A percentile compares a stretch with the other conserved stretches of the same genome.
Evolutionary conservation across 2,113 vertebrate species (phyloP).

Genomic region (Percopsis transmontana): DNA sequence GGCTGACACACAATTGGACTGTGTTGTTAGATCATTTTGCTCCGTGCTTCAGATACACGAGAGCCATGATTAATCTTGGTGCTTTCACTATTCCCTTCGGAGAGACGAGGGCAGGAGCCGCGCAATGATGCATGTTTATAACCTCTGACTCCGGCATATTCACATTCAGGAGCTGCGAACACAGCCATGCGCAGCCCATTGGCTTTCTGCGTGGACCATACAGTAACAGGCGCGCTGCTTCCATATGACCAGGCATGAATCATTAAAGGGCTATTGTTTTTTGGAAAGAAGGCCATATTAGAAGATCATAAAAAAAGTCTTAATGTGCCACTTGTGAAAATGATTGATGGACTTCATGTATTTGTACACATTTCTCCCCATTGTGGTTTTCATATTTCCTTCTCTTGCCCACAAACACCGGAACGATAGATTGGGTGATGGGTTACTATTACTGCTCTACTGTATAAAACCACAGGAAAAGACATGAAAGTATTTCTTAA

Average conservation of each 20-base stretch:
- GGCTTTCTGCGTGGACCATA: slow-evolving; percentile 38
- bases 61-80: slow-evolving; percentile 49
- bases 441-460: neutral
- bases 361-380: slow-evolving; percentile 17
- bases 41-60: slow-evolving; percentile 32
- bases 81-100: slow-evolving; percentile 35
- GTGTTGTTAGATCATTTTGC: slow-evolving; percentile 59
- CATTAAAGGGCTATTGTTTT: slow-evolving; percentile 54
- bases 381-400: neutral
- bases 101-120: slow-evolving; percentile 42
- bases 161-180: slow-evolving; percentile 52
- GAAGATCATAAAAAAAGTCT: slow-evolving; percentile 37
- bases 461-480: neutral
- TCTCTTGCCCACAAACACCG: neutral
- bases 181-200: slow-evolving; percentile 46
- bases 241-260: slow-evolving; percentile 54
- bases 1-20: slow-evolving; percentile 34
- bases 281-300: slow-evolving; percentile 40
- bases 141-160: slow-evolving; percentile 66
- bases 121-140: slow-evolving; percentile 60
- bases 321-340: slow-evolving; percentile 34
- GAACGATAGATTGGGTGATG: slow-evolving; percentile 6
- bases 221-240: slow-evolving; percentile 9
- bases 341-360: slow-evolving; percentile 27
- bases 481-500: neutral